Evolutionary conservation across 2,797 vertebrate genomes (phyloP).

Genomic region (Enteromius mattozi): DNA sequence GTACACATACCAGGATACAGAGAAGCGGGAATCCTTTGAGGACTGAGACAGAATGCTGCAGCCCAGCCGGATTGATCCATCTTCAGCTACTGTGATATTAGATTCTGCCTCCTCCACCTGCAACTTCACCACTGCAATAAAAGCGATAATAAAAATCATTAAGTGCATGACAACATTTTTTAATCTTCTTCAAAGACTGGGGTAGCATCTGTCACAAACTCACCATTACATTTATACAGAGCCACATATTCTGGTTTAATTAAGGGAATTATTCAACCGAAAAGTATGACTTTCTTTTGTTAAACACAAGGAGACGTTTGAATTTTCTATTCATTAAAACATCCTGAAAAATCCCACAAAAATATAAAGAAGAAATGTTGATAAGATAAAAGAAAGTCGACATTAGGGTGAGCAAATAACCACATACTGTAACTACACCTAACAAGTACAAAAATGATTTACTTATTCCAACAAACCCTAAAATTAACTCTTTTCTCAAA

Average conservation of each 20-base stretch:
- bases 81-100: conserved; percentile 88
- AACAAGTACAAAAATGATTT: background rate
- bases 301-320: background rate
- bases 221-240: background rate
- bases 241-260: background rate
- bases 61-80: conserved; percentile 85
- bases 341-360: background rate
- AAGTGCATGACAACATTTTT: conserved; percentile 4
- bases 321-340: background rate
- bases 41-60: conserved; percentile 92
- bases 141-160: background rate
- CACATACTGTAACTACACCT: background rate
- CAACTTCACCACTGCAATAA: conserved; percentile 82
- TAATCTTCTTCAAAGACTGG: background rate
- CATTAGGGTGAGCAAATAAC: background rate
- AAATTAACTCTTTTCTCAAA: background rate
- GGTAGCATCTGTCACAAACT: background rate
- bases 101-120: conserved; percentile 88
- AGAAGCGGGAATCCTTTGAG: conserved; percentile 89
- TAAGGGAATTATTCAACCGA: background rate
- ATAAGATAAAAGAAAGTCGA: background rate
- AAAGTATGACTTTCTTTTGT: background rate
- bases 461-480: conserved; percentile 1
- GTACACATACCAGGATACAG: conserved; percentile 91
- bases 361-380: too few relatives aligned